phyloP scores from a whole-genome alignment of 2,888 invertebrate species.

The Pristionchus maxplancki region DNA sequence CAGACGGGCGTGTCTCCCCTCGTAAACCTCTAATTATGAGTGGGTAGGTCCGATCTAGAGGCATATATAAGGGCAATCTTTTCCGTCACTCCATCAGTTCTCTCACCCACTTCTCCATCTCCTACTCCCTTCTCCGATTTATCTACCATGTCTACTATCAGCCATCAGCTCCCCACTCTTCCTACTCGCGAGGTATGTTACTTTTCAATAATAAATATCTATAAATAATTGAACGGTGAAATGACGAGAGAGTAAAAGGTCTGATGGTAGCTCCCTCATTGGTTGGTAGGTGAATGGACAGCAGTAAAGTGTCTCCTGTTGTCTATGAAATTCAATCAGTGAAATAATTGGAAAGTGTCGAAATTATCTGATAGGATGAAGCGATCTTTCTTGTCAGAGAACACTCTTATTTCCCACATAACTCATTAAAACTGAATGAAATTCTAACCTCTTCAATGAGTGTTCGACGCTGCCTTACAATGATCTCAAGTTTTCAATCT shows the following conservation, averaged over 20 bases:
- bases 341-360: background rate
- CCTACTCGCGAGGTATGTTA: background rate
- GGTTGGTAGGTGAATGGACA: background rate
- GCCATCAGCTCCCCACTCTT: background rate
- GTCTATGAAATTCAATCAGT: background rate
- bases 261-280: slow-evolving; percentile 12
- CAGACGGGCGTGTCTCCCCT: background rate
- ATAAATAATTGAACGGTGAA: background rate
- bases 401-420: slow-evolving; percentile 30
- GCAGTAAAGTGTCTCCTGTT: background rate
- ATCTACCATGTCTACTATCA: background rate
- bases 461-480: background rate
- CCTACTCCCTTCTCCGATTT: background rate
- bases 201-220: background rate
- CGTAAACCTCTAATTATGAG: background rate
- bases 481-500: slow-evolving; percentile 44
- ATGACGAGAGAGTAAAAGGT: slow-evolving; percentile 2
- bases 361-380: no score
- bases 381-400: no score
- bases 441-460: background rate
- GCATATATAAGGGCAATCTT: background rate
- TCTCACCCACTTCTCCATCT: background rate
- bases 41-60: background rate
- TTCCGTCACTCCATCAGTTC: background rate
- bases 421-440: background rate